phyloP scores from a whole-genome alignment of 2,113 vertebrate genomes.

The Colaptes auratus region DNA sequence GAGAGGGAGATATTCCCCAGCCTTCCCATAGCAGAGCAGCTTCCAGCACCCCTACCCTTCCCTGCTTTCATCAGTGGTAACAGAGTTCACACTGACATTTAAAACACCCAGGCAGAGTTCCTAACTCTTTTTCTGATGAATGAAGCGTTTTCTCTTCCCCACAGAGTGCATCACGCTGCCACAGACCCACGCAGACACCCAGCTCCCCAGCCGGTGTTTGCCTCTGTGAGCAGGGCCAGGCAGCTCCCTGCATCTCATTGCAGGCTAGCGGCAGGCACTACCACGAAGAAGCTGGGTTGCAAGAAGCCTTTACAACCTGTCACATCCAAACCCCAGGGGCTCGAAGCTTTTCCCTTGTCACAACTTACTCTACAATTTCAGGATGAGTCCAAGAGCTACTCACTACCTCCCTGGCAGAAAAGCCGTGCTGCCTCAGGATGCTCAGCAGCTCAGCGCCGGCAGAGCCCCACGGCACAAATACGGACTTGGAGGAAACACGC shows the following conservation, averaged over 20 bases:
- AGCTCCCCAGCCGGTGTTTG: background rate
- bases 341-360: background rate
- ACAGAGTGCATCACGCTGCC: background rate
- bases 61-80: background rate
- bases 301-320: background rate
- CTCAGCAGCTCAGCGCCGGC: background rate
- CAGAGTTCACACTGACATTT: background rate
- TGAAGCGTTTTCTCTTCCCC: background rate
- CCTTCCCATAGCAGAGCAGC: accelerated
- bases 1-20: too few species aligned
- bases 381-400: background rate
- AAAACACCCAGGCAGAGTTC: background rate
- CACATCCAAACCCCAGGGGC: background rate
- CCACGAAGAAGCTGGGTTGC: accelerated
- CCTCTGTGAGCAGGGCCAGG: background rate
- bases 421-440: accelerated
- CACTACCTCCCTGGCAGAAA: background rate
- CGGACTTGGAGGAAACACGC: accelerated
- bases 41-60: background rate
- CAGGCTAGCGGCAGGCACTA: background rate
- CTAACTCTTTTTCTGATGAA: constrained; percentile 13
- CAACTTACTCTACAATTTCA: background rate
- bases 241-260: background rate
- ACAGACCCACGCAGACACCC: background rate
- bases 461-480: accelerated